A percentile compares a stretch with the other conserved stretches of the same genome.
Evolutionary conservation across 64 coral and sea anemone species (phyloP).

Genomic region (Astreopora myriophthalma): DNA sequence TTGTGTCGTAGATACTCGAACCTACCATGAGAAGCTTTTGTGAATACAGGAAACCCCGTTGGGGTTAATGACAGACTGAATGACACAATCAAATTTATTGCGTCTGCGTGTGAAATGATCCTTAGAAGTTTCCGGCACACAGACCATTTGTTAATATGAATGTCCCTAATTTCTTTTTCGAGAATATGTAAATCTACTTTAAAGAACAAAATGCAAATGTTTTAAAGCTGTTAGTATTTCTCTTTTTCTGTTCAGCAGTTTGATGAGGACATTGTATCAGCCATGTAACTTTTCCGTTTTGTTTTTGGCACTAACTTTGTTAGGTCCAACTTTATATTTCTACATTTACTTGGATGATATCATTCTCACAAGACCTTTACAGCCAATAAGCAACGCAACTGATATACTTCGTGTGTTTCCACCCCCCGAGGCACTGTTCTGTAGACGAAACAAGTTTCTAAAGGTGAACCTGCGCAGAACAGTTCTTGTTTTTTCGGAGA

Average conservation of each 20-base stretch:
- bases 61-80: neutral
- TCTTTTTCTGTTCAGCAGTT: neutral
- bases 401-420: neutral
- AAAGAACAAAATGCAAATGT: neutral
- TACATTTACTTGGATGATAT: neutral
- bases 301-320: neutral
- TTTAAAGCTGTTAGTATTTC: neutral
- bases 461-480: neutral
- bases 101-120: neutral
- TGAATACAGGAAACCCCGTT: neutral
- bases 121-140: slow-evolving; percentile 36
- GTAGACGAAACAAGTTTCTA: slow-evolving; percentile 24
- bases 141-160: slow-evolving; percentile 29
- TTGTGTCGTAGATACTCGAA: neutral
- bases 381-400: neutral
- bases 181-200: neutral
- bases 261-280: no score
- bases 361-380: neutral
- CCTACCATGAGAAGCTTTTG: neutral
- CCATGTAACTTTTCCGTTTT: neutral
- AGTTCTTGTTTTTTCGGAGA: neutral
- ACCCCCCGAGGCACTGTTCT: neutral
- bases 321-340: neutral
- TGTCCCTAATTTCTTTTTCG: neutral
- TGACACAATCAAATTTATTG: slow-evolving; percentile 29